A percentile compares a stretch with the other conserved stretches of the same genome.
These are phyloP conservation scores for Eptatretus burgeri DNA, from an alignment of 2,113 vertebrate species.

Conservation along the genomic window DNA sequence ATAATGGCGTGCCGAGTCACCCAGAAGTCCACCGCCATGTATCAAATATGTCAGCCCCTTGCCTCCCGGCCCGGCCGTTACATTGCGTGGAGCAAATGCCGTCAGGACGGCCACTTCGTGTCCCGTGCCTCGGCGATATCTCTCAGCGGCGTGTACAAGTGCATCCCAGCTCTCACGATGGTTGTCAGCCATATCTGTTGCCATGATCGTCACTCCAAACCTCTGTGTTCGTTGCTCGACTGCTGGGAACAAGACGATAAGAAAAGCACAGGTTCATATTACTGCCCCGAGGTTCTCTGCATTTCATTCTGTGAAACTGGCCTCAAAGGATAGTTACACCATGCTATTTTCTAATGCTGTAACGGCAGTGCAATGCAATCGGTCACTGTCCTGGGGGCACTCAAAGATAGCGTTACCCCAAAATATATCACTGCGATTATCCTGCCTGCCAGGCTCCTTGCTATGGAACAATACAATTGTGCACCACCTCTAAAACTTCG, in stretches of 20 bases:
- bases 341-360: no score
- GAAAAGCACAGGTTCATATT: not conserved
- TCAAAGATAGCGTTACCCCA: no score
- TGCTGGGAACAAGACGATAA: not conserved
- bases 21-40: conserved; percentile 39
- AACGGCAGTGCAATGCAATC: no score
- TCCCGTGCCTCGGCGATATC: conserved; percentile 40
- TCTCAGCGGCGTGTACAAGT: conserved; percentile 33
- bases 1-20: conserved; percentile 35
- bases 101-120: conserved; percentile 47
- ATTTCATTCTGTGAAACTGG: no score
- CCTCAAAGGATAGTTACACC: no score
- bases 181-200: conserved; percentile 38
- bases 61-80: conserved; percentile 12
- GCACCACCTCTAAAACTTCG: no score
- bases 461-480: no score
- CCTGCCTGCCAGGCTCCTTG: no score
- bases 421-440: no score
- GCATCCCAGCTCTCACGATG: conserved; percentile 48
- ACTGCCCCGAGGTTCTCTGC: no score
- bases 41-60: conserved; percentile 26
- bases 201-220: conserved; percentile 9
- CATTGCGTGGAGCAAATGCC: conserved; percentile 25
- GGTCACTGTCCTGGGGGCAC: no score
- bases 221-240: not conserved